Evolutionary conservation across 2,888 invertebrate genomes (phyloP).

Genomic region (Agelastica alni): DNA sequence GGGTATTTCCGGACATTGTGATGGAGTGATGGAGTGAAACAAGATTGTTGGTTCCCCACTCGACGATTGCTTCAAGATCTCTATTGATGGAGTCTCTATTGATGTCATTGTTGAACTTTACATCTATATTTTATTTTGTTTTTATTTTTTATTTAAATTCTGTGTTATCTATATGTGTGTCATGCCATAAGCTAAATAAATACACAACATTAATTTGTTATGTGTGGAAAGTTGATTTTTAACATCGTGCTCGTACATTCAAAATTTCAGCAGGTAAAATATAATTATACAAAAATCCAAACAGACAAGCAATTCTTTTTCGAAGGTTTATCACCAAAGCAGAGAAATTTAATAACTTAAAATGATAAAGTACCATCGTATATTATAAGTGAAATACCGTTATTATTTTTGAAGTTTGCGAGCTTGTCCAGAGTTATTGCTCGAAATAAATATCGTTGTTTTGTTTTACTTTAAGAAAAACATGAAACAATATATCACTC

Average conservation of each 20-base stretch:
- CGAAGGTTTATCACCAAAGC: neutral
- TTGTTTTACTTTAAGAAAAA: neutral
- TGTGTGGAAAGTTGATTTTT: too few species aligned
- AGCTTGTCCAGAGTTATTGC: neutral
- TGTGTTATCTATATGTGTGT: too few species aligned
- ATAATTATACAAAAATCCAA: neutral
- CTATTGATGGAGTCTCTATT: too few species aligned
- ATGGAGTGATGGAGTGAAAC: too few species aligned
- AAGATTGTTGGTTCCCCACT: too few species aligned
- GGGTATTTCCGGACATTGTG: too few species aligned
- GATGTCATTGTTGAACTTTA: too few species aligned
- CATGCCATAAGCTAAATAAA: too few species aligned
- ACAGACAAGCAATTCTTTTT: neutral
- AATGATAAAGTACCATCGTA: neutral
- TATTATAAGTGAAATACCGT: neutral
- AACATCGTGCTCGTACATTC: too few species aligned
- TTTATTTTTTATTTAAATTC: neutral
- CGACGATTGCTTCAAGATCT: too few species aligned
- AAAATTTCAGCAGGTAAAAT: neutral
- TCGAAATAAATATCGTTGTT: neutral
- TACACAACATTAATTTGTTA: too few species aligned
- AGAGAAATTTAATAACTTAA: neutral
- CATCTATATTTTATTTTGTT: neutral
- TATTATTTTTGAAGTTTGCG: neutral
- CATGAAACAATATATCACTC: neutral